Conservation (phyloP, 1,140 invertebrate genomes). For the Notospermus geniculatus region DNA sequence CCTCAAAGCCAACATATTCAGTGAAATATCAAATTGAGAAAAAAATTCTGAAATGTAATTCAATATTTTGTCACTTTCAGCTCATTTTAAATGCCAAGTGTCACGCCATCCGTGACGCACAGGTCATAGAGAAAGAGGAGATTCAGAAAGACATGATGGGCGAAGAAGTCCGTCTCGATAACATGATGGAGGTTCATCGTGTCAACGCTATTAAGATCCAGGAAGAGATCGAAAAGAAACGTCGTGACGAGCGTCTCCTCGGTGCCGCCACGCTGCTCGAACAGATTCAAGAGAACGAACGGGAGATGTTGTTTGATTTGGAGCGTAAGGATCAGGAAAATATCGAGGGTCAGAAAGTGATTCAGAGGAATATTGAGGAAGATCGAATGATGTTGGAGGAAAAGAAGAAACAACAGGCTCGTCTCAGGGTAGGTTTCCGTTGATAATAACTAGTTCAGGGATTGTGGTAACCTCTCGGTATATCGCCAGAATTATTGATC, state of each 20-base stretch:
- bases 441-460: too few species aligned
- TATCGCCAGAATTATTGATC: too few species aligned
- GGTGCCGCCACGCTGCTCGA: constrained; percentile 52
- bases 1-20: too few species aligned
- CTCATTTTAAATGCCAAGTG: constrained; percentile 57
- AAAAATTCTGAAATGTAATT: background rate
- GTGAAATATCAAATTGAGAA: background rate
- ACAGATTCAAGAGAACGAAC: constrained; percentile 55
- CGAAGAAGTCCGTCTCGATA: constrained; percentile 53
- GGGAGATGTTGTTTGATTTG: constrained; percentile 48
- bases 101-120: constrained; percentile 57
- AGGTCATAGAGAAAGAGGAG: constrained; percentile 53
- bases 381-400: constrained; percentile 42
- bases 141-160: constrained; percentile 49
- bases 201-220: constrained; percentile 52
- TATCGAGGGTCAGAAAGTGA: constrained; percentile 51
- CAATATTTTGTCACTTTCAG: constrained; percentile 29
- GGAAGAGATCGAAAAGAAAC: constrained; percentile 53
- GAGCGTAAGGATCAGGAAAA: constrained; percentile 57
- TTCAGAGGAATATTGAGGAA: constrained; percentile 54
- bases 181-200: constrained; percentile 57
- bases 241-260: constrained; percentile 47
- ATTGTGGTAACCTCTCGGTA: too few species aligned
- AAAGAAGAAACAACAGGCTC: constrained; percentile 42
- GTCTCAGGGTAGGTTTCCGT: constrained; percentile 36